Base-by-base conservation (phyloP, 2,797 vertebrate genomes). In the Otus scops region DNA sequence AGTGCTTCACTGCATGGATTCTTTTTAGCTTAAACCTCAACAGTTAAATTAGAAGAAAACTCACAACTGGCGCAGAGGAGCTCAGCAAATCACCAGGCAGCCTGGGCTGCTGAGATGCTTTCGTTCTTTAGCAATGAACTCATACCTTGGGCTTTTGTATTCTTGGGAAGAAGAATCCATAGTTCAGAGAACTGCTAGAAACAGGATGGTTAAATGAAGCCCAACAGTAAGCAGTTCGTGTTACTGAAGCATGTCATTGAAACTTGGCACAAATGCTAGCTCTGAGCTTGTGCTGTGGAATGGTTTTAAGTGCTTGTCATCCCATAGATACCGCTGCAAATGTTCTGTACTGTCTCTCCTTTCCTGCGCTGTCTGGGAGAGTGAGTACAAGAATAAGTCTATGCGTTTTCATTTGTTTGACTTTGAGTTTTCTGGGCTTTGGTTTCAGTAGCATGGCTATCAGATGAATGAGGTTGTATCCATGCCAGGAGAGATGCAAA, bases 91-190 rank as follows among this genome's bases (percentile, higher is more conserved):
- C 85, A 92, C 69, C 92, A 96, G 77, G 79, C 91, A 92, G 89
- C 81, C 83, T 95, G 83, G 47, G 89, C 85, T 89, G 94, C 81
- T 47, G 91, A 95, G 88, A 84, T 68, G 80, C 65, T 97, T 95
- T 97, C 63, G 20, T 97, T 95, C 96, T 95, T 95, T 92, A 92
- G 94, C 86, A 94, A 36, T 93, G 93, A 98, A 97, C 93, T 93
- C 93, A 97, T 97, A 96, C 95, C 93, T 93, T 97, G 84, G 84
- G 81, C 48, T 95, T 96, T 92, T 93, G 88, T 95, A 53, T 94
- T 94, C 60, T 90, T 4, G 65, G 92, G 88, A 56, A 95, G 93
- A 94, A 85, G 93, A 95, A 95, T 60, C 89, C 65, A 5, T 95
- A 97, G 88, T 86, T 92, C 85, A 86, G 71, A 95, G 69, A 95